Evolutionary conservation across 92 coral and sea anemone species (phyloP), one percentile per base, ranked within the genome.

Genomic region (Desmophyllum pertusum): DNA sequence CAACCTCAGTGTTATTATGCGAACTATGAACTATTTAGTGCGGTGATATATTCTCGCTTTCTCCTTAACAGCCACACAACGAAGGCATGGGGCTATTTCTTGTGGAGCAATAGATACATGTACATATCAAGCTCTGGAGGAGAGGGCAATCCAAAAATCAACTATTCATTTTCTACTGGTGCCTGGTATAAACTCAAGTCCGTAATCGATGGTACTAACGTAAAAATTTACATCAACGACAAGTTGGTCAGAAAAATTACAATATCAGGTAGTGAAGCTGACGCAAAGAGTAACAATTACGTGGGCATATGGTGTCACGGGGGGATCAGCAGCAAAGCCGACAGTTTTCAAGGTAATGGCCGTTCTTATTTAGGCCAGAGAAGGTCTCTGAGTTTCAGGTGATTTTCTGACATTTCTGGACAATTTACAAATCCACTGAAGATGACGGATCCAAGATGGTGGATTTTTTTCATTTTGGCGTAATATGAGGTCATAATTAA

Each of bases 271-370:
- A 73, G 37, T 53, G 93, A 80, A 64, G 83, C 93, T 18, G 72
- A 75, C 19, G 66, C 88, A 37, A 77, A 70, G 33, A 86, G 67
- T 43, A 75, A 90, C 31, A 90, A 90, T 51, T 90, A 86, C 61
- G 90, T 90, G 18, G 93, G 93, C 14, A 38, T 90, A 35, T 90
- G 93, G 93, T 86, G 91, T 17, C 91, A 83, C 83, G 50, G 63
- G 50, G 17, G 25, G 19, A 76, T 84, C 4, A 65, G 65, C 10
- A 84, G 59, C 46, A 81, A 40, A 73, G 93, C 90, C 23, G 81
- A 76, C 36, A 74, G 61, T 81, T 90, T 90, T 55, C 45, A 73
- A 70, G 75, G 46, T 70, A 70, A 43, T 43, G 10, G 48, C 7
- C 7, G 48, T 7, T 7, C 11, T 43, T 43, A 43, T n/a, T n/a